A percentile compares a stretch with the other conserved stretches of the same genome.
phyloP scores from a whole-genome alignment of 2,888 invertebrate genomes.

The Clepsis dumicolana region DNA sequence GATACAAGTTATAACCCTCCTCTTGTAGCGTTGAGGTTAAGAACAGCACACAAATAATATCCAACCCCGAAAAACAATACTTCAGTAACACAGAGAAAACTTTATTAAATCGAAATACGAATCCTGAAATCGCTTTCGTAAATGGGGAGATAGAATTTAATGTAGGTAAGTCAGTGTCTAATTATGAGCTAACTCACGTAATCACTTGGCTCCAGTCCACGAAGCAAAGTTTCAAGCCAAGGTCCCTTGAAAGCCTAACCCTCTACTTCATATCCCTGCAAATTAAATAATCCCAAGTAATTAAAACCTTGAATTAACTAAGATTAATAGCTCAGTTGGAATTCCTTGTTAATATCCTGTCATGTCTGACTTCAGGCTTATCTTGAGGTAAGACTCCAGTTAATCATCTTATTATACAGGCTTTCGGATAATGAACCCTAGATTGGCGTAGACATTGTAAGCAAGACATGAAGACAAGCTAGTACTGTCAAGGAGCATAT shows the following conservation, averaged over 20 bases:
- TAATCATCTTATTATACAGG: too few species aligned
- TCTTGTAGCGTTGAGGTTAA: too few species aligned
- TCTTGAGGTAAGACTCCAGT: neutral
- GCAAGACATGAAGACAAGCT: too few species aligned
- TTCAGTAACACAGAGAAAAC: neutral
- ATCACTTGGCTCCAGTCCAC: neutral
- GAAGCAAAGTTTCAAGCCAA: neutral
- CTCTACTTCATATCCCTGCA: conserved; percentile 16
- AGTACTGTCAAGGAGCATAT: too few species aligned
- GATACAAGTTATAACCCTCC: too few species aligned
- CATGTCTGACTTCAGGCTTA: conserved; percentile 9
- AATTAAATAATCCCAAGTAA: conserved; percentile 29
- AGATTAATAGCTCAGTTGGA: conserved; percentile 21
- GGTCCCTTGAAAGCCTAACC: neutral
- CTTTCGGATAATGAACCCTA: too few species aligned
- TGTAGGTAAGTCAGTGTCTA: conserved; percentile 4
- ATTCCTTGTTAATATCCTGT: conserved; percentile 17
- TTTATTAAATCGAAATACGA: neutral
- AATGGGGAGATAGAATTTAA: neutral
- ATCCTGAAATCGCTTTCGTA: neutral
- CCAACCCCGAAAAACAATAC: too few species aligned
- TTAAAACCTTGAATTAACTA: conserved; percentile 22
- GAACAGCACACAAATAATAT: too few species aligned
- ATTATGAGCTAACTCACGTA: conserved; percentile 6
- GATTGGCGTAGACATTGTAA: too few species aligned